Percentiles rank a stretch among this genome's conserved stretches.
Evolutionary conservation across 2,797 vertebrate species (phyloP).

Genomic region (Xenopus petersii): DNA sequence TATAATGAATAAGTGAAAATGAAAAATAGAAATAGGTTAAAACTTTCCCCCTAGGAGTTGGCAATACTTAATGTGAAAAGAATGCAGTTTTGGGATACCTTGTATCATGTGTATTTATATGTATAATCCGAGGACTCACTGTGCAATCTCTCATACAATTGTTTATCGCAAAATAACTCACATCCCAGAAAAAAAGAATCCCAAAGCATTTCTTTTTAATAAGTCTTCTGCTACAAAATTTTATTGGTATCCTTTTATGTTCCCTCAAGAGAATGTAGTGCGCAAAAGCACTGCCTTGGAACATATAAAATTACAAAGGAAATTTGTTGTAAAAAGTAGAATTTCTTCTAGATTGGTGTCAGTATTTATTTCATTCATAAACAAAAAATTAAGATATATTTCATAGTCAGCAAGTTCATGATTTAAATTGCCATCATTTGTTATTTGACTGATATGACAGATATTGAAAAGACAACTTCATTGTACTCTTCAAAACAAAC

Average conservation of each 20-base stretch:
- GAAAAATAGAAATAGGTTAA: neutral
- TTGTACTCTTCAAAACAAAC: constrained; percentile 76
- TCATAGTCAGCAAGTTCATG: constrained; percentile 72
- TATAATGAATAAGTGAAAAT: neutral
- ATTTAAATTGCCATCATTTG: constrained; percentile 71
- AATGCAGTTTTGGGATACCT: neutral
- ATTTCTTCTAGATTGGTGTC: constrained; percentile 74
- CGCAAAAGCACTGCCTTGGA: constrained; percentile 77
- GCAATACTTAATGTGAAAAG: neutral
- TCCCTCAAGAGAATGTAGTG: constrained; percentile 74
- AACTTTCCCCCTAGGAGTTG: neutral
- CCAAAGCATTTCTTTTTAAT: constrained; percentile 83
- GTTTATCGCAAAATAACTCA: constrained; percentile 55
- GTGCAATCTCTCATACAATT: constrained; percentile 44
- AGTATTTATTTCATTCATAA: constrained; percentile 79
- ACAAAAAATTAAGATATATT: constrained; percentile 67
- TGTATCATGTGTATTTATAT: neutral
- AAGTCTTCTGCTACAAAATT: constrained; percentile 97
- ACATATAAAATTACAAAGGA: constrained; percentile 82
- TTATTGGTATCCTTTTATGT: constrained; percentile 88
- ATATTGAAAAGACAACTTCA: constrained; percentile 75
- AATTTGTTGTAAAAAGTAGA: constrained; percentile 82
- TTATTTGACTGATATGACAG: constrained; percentile 73
- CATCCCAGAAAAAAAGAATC: constrained; percentile 64
- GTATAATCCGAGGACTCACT: neutral